Conservation (phyloP, 2,113 vertebrate genomes). For the Ovibos moschatus region DNA sequence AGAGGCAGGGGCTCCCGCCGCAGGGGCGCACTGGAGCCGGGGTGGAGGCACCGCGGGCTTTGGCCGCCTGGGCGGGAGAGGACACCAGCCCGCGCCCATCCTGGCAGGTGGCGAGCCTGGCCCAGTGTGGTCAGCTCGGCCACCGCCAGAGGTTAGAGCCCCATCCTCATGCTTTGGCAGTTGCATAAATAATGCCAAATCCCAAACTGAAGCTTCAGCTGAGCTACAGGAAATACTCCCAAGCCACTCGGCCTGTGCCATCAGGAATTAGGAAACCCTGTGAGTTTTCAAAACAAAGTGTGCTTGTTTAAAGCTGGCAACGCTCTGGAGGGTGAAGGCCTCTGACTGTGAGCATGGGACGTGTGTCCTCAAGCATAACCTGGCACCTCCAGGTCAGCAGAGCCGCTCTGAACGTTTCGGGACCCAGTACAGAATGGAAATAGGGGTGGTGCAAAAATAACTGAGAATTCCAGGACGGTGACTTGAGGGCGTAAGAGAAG, state of each 20-base stretch:
- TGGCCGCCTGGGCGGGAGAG: no score
- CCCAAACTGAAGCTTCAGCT: rapidly evolving
- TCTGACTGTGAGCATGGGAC: background rate
- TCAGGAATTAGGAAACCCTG: background rate
- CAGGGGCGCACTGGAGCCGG: rapidly evolving
- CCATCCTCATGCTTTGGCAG: background rate
- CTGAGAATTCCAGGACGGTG: rapidly evolving
- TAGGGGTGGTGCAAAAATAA: background rate
- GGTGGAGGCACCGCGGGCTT: rapidly evolving
- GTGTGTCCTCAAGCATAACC: rapidly evolving
- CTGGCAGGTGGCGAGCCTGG: background rate
- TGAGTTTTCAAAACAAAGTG: no score
- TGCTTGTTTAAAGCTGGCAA: background rate
- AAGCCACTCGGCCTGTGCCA: rapidly evolving
- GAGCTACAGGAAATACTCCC: background rate
- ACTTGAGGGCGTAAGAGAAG: rapidly evolving
- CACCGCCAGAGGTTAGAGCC: background rate
- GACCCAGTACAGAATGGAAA: rapidly evolving
- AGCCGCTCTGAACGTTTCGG: rapidly evolving
- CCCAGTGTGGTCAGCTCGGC: background rate
- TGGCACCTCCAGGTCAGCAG: background rate
- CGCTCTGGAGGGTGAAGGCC: rapidly evolving
- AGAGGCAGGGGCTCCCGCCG: rapidly evolving
- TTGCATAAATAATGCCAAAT: background rate
- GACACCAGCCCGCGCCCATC: rapidly evolving